Evolutionary conservation across 2,888 invertebrate genomes (phyloP), one percentile per base, ranked within the genome.

Genomic region (Morpho deidamia): DNA sequence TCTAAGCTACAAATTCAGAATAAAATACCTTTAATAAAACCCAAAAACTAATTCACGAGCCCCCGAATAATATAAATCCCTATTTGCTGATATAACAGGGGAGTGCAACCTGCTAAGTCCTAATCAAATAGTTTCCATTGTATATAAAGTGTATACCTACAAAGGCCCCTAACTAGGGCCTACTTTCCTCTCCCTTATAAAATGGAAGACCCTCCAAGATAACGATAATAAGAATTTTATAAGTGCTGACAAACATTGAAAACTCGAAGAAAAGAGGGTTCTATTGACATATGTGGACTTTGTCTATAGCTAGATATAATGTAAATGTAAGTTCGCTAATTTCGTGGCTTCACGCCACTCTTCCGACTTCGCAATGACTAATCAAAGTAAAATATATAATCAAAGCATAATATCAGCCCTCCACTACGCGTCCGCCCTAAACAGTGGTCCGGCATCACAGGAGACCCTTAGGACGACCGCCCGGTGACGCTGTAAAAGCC

Each of bases 71-170:
- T 48, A 48, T 48, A 48, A 48, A 48, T 48, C 41, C 40, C 48
- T 40, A 48, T 48, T 48, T 48, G 48, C 48, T 48, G 48, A 48
- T 40, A 48, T 48, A 48, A 48, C 38, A 40, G 48, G 48, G 48
- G 40, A 48, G 48, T 48, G 40, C 48, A 33, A 33, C 11, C 39
- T 48, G 40, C 40, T 33, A 40, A 48, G 48, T 40, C 48, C 48
- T 48, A 48, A 48, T 48, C 48, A 48, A 48, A 48, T 48, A 48
- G 48, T 41, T 40, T 33, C 48, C 40, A 48, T 41, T 48, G 48
- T 40, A 11, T 48, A 40, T 41, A 48, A 33, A 11, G 48, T 34
- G 33, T 48, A 48, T 48, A 12, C 38, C 9, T 34, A 32, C 32
- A 34, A 11, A 32, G 38, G 39, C 40, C 48, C 48, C 48, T 48